Percentiles rank a stretch among this genome's conserved stretches.
These are phyloP conservation scores for Onychostruthus taczanowskii DNA, from an alignment of 2,113 vertebrate species.

Conservation along the genomic window DNA sequence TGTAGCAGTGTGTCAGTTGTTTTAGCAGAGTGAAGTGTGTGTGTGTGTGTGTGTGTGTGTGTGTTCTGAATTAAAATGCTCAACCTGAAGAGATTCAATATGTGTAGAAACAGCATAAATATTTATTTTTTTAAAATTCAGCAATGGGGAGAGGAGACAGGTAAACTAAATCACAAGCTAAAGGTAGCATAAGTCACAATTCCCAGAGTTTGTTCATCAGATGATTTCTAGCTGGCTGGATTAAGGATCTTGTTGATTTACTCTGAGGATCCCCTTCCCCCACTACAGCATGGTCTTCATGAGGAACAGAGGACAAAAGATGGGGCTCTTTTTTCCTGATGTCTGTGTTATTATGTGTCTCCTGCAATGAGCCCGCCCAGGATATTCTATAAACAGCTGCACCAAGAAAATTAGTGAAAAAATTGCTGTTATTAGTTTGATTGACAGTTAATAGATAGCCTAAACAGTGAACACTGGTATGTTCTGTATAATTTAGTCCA, in stretches of 20 bases:
- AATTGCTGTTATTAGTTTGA: conserved; percentile 87
- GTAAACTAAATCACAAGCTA: neutral
- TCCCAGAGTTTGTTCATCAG: neutral
- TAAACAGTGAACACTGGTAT: conserved; percentile 74
- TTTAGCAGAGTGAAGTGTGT: neutral
- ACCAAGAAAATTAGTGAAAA: conserved; percentile 78
- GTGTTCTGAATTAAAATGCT: neutral
- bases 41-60: neutral
- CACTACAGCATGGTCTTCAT: neutral
- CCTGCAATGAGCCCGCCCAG: conserved; percentile 69
- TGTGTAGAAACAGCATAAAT: neutral
- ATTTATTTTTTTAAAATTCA: neutral
- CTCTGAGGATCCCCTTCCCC: conserved; percentile 37
- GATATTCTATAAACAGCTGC: conserved; percentile 83
- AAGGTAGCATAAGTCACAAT: neutral
- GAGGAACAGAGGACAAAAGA: conserved; percentile 67
- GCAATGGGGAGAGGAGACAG: neutral
- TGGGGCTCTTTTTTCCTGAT: conserved; percentile 59
- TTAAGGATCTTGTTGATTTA: conserved; percentile 55
- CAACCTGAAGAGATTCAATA: neutral
- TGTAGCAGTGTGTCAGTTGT: neutral
- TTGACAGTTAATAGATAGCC: conserved; percentile 81
- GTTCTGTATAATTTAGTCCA: conserved; percentile 79
- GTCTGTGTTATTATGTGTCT: conserved; percentile 70
- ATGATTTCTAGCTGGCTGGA: conserved; percentile 43